Base-by-base conservation (phyloP, 2,113 vertebrate species). In the Rhombomys opimus region DNA sequence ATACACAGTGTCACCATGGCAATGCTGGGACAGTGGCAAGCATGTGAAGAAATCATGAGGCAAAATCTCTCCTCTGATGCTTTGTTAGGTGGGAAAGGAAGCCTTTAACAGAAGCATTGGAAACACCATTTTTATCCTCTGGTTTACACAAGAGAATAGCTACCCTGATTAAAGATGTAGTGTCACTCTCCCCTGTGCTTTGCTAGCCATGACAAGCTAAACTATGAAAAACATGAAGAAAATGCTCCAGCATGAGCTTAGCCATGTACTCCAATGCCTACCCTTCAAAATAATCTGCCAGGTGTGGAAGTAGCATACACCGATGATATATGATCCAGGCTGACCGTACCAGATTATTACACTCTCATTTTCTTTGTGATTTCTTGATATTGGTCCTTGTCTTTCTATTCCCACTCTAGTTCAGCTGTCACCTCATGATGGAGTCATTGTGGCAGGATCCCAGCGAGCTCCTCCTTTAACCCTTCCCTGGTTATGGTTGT, bases 1-100 rank as follows among this genome's bases (percentile, higher is more conserved):
- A 99, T 97, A 98, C 93, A 98, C 98, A 98, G 93, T 27, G 70
- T 98, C 98, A 96, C 97, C 98, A 92, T 3, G 96, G 97, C 76
- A 50, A 99, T 97, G 10, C 6, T 0, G 91, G 96, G 98, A 97
- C 7, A 98, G 98, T 98, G 95, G 96, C 95, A 98, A 0, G 84
- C 63, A 87, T 90, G 50, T 12, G 91, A 98, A 92, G 91, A 98
- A 97, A 88, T 54, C 76, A 78, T 70, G 95, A 98, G 97, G 96
- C 95, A 97, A 90, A 95, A 96, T 92, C 96, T 96, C 97, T 98
- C 76, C 92, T 97, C 92, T 0, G 93, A 97, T 98, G 68, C 93
- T 96, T 97, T 88, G 82, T 96, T 96, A 97, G 94, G 96, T 95
- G 97, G 95, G 95, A 95, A 95, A 89, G 57, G 67, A 95, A 97